phyloP scores from a whole-genome alignment of 1,140 invertebrate species.

The Schmidtea mediterranea region DNA sequence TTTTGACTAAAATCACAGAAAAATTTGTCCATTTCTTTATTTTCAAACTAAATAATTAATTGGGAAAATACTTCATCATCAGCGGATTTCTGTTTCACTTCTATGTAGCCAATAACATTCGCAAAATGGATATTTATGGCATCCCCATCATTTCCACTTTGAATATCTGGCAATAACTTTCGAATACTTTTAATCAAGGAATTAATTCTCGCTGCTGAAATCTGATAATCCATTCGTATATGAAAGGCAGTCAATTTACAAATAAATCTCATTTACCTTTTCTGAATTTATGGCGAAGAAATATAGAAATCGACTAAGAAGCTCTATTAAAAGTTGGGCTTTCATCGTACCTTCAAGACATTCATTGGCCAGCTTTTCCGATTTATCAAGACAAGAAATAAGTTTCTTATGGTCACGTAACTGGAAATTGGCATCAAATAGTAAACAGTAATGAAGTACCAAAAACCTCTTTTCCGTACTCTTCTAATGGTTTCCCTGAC shows the following conservation, averaged over 20 bases:
- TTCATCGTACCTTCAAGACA: slow-evolving; percentile 91
- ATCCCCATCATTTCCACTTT: too few species aligned
- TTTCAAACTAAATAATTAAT: too few species aligned
- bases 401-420: slow-evolving; percentile 65
- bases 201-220: neutral
- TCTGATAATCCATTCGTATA: too few species aligned
- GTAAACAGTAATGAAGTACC: neutral
- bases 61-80: too few species aligned
- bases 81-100: too few species aligned
- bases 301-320: slow-evolving; percentile 73
- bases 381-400: slow-evolving; percentile 79
- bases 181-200: neutral
- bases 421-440: slow-evolving; percentile 20
- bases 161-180: neutral
- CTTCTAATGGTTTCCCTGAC: slow-evolving; percentile 50
- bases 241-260: too few species aligned
- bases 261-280: slow-evolving; percentile 31
- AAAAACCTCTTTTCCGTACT: slow-evolving; percentile 38
- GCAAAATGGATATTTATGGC: too few species aligned
- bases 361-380: slow-evolving; percentile 66
- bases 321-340: slow-evolving; percentile 71
- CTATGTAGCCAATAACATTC: too few species aligned
- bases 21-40: too few species aligned
- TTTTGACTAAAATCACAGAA: too few species aligned
- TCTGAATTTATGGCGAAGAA: slow-evolving; percentile 73